Evolutionary conservation across 2,113 vertebrate species (phyloP).

Genomic region (Spilogale gracilis): DNA sequence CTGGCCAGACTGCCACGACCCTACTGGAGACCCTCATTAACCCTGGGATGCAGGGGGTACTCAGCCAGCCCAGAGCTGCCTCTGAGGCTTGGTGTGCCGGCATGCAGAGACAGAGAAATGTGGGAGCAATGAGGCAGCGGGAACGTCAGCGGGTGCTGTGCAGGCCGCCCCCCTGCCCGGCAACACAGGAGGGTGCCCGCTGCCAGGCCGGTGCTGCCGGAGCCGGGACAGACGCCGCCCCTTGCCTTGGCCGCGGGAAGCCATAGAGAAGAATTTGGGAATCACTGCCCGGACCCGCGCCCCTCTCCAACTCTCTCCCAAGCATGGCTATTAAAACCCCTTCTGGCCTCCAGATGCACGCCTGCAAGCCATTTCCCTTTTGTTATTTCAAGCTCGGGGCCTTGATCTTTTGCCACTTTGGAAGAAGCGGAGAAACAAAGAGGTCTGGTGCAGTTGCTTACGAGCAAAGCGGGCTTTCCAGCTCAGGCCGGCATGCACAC

Average conservation of each 20-base stretch:
- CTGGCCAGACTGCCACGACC: rapidly evolving
- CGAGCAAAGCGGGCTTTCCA: neutral
- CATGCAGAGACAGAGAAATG: neutral
- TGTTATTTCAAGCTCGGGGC: constrained; percentile 75
- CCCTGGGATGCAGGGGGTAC: neutral
- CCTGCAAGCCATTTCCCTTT: constrained; percentile 81
- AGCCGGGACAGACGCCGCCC: rapidly evolving
- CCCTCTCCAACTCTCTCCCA: constrained; percentile 61
- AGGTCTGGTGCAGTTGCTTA: neutral
- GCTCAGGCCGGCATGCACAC: neutral
- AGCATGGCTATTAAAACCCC: constrained; percentile 51
- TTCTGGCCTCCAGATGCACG: constrained; percentile 89
- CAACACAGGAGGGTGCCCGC: neutral
- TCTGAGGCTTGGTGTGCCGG: rapidly evolving
- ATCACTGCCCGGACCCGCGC: constrained; percentile 27
- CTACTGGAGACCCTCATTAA: neutral
- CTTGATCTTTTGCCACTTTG: constrained; percentile 86
- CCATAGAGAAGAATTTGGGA: neutral
- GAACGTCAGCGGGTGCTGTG: rapidly evolving
- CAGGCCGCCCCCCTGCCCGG: rapidly evolving
- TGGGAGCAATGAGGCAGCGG: rapidly evolving
- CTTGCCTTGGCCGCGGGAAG: neutral
- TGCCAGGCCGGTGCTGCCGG: neutral
- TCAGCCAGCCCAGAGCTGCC: neutral
- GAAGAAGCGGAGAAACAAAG: constrained; percentile 52